phyloP scores from a whole-genome alignment of 2,113 vertebrate genomes.

The Corythoichthys haematopterus region DNA sequence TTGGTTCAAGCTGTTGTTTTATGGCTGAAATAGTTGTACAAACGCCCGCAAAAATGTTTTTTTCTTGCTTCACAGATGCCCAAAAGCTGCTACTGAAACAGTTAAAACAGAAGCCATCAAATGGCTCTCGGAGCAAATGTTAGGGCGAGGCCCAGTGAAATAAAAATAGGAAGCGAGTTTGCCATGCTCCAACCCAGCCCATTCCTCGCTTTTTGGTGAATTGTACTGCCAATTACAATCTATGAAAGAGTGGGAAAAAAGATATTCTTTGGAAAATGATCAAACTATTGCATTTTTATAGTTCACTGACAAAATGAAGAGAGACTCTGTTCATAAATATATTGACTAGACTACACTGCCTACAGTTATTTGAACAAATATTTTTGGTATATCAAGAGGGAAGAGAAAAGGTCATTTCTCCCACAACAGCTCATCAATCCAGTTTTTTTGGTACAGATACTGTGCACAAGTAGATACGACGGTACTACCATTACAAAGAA shows the following conservation, averaged over 20 bases:
- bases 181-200: constrained; percentile 30
- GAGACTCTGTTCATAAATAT: constrained; percentile 77
- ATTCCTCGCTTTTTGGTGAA: constrained; percentile 57
- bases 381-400: constrained; percentile 77
- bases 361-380: constrained; percentile 76
- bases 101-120: constrained; percentile 43
- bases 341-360: constrained; percentile 72
- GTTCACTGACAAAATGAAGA: constrained; percentile 69
- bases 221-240: constrained; percentile 66
- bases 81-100: constrained; percentile 64
- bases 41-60: constrained; percentile 45
- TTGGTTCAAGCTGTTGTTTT: constrained; percentile 99
- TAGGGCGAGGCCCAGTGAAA: constrained; percentile 1
- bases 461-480: constrained; percentile 76
- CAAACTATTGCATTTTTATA: constrained; percentile 80
- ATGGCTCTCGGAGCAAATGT: constrained; percentile 28
- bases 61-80: constrained; percentile 74
- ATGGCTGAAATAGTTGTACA: constrained; percentile 82
- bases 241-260: constrained; percentile 42
- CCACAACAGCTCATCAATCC: constrained; percentile 76
- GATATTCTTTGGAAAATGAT: constrained; percentile 76
- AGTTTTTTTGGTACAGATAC: constrained; percentile 84
- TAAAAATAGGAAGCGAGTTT: constrained; percentile 24
- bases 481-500: constrained; percentile 48
- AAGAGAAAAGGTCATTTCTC: constrained; percentile 63